These are phyloP conservation scores for Polyergus mexicanus DNA, from an alignment of 1,140 invertebrate genomes.

Conservation along the genomic window DNA sequence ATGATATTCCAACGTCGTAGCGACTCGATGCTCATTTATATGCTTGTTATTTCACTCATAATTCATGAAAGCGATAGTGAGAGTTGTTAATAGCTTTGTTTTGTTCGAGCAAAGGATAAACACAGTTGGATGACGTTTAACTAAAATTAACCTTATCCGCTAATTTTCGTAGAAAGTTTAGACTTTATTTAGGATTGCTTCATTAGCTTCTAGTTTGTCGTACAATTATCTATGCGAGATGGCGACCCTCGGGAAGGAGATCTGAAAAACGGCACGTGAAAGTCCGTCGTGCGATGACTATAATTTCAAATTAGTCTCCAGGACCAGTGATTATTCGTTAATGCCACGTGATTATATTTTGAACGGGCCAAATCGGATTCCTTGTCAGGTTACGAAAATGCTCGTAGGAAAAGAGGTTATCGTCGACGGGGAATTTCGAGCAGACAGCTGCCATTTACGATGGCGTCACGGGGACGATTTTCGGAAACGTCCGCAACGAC, in stretches of 20 bases:
- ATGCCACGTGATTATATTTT: constrained; percentile 62
- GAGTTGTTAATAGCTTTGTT: background rate
- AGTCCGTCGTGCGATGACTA: constrained; percentile 51
- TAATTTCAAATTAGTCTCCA: constrained; percentile 72
- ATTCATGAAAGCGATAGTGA: constrained; percentile 25
- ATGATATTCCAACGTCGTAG: constrained; percentile 63
- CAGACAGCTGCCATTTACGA: constrained; percentile 75
- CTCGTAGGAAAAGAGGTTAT: constrained; percentile 58
- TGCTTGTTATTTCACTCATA: constrained; percentile 51
- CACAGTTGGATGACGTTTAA: background rate
- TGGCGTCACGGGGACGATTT: constrained; percentile 72
- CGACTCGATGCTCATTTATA: constrained; percentile 46
- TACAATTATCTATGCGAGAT: constrained; percentile 16
- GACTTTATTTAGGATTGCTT: constrained; percentile 27
- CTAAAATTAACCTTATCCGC: background rate
- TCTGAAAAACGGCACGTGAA: constrained; percentile 33
- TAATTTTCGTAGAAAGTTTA: constrained; percentile 11
- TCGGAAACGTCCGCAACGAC: constrained; percentile 64
- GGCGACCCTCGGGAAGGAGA: background rate
- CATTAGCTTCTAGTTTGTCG: constrained; percentile 30
- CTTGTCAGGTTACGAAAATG: constrained; percentile 41
- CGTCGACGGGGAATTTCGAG: constrained; percentile 62
- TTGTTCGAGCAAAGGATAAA: background rate
- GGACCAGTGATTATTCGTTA: constrained; percentile 56
- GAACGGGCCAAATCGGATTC: constrained; percentile 61